phyloP scores from a whole-genome alignment of 2,888 invertebrate genomes.

The Conomelus anceps region DNA sequence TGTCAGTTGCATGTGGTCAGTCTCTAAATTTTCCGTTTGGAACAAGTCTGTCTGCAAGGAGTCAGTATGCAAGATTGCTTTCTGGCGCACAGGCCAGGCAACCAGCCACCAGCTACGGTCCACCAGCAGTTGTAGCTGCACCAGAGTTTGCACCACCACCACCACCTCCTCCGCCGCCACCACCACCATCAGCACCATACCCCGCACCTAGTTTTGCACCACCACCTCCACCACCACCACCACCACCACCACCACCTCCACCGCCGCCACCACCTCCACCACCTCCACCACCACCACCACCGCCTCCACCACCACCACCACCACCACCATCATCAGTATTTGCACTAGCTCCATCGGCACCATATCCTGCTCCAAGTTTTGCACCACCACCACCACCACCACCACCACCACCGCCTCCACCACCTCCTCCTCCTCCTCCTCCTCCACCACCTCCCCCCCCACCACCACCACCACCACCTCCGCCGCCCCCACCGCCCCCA shows the following conservation, averaged over 20 bases:
- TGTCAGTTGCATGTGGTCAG: neutral
- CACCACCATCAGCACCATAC: neutral
- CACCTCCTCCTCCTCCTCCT: no score
- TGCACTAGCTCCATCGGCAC: neutral
- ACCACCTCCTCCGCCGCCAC: neutral
- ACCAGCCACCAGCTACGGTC: neutral
- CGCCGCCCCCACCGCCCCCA: no score
- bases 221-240: neutral
- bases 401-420: neutral
- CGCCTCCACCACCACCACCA: neutral
- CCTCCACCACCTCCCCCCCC: no score
- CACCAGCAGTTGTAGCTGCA: neutral
- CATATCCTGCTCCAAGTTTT: neutral
- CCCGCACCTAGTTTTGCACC: no score
- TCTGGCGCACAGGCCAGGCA: neutral
- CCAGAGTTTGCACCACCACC: neutral
- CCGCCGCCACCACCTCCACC: neutral
- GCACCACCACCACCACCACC: neutral
- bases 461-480: no score
- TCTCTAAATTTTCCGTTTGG: no score
- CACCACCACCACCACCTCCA: neutral
- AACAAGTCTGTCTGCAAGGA: no score
- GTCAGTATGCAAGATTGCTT: neutral
- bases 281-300: neutral
- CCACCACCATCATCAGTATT: neutral